Evolutionary conservation across 1,140 invertebrate genomes (phyloP).

Genomic region (Brachionus rotundiformis): DNA sequence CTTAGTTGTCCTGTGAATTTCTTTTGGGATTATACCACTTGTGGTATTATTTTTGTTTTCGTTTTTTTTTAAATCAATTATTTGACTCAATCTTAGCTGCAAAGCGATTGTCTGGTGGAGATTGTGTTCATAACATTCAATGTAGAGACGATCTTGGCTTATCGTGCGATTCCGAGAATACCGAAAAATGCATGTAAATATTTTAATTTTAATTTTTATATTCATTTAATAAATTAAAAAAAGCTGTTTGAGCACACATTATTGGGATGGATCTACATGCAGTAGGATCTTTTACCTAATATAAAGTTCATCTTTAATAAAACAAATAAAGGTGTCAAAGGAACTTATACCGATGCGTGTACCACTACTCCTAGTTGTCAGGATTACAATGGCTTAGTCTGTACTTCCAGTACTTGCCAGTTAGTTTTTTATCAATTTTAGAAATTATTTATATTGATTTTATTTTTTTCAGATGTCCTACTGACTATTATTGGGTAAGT

Average conservation of each 20-base stretch:
- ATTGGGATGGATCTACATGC: not conserved
- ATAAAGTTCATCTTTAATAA: not conserved
- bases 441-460: too few relatives aligned
- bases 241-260: conserved; percentile 22
- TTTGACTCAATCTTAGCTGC: not conserved
- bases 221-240: not conserved
- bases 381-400: conserved; percentile 21
- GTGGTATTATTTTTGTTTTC: not conserved
- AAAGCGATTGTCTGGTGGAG: not conserved
- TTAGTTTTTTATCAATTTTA: too few relatives aligned
- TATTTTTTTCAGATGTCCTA: not conserved
- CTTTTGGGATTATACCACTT: conserved; percentile 40
- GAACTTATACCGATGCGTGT: not conserved
- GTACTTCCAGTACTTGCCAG: too few relatives aligned
- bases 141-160: not conserved
- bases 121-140: conserved; percentile 37
- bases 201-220: not conserved
- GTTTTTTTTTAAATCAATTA: not conserved
- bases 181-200: conserved; percentile 39
- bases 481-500: conserved; percentile 28
- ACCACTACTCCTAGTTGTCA: not conserved
- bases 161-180: not conserved
- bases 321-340: not conserved
- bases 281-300: not conserved
- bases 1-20: not conserved